These are phyloP conservation scores for Orthonyx spaldingii DNA, from an alignment of 2,113 vertebrate genomes.

Conservation along the genomic window DNA sequence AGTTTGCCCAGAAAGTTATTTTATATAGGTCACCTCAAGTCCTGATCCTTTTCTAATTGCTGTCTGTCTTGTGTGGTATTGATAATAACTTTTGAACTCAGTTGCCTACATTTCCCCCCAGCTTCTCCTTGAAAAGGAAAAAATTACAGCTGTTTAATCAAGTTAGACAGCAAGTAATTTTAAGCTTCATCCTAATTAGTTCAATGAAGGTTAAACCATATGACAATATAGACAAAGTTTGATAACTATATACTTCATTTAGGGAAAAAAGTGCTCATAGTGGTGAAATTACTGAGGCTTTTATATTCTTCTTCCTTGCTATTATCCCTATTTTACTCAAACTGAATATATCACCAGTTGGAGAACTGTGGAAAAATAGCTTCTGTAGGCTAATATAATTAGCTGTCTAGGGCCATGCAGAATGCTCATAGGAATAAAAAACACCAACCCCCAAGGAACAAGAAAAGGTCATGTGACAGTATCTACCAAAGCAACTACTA, in stretches of 20 bases:
- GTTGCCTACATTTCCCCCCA: background rate
- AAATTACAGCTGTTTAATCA: background rate
- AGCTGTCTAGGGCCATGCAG: background rate
- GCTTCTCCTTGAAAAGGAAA: background rate
- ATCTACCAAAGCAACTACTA: background rate
- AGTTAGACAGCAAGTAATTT: slow-evolving; percentile 31
- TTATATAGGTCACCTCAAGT: background rate
- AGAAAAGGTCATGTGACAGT: background rate
- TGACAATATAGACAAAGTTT: slow-evolving; percentile 47
- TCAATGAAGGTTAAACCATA: slow-evolving; percentile 57
- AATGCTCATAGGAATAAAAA: background rate
- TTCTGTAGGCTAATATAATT: background rate
- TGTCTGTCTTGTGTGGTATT: background rate
- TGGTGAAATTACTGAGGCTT: slow-evolving; percentile 16
- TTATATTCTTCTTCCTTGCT: background rate
- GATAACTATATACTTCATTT: slow-evolving; percentile 59
- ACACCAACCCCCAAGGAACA: rapidly evolving
- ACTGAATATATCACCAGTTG: background rate
- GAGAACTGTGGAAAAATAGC: background rate
- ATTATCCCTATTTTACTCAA: background rate
- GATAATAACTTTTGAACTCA: background rate
- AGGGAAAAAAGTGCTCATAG: slow-evolving; percentile 20
- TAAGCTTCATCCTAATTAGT: slow-evolving; percentile 52
- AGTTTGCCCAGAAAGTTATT: background rate
- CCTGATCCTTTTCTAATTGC: background rate